Conservation (phyloP, 2,888 invertebrate genomes). For the Caenorhabditis becei region DNA sequence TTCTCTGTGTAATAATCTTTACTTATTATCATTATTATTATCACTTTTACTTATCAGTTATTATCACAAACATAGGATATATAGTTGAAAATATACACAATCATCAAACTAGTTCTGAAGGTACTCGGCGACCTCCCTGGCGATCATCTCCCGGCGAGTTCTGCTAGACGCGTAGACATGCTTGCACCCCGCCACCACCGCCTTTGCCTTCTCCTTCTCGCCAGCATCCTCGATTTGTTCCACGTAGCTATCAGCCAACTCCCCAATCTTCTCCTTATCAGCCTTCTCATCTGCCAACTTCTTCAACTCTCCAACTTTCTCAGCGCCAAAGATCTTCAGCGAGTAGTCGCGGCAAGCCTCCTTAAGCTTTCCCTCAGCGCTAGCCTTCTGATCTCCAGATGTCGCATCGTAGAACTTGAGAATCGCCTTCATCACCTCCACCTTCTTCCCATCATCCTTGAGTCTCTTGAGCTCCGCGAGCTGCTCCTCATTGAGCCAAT, state of each 20-base stretch:
- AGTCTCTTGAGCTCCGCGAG: slow-evolving; percentile 64
- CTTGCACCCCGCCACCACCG: slow-evolving; percentile 60
- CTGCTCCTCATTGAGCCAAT: slow-evolving; percentile 68
- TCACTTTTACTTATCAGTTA: slow-evolving; percentile 24
- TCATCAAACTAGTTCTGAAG: slow-evolving; percentile 16
- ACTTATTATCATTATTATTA: too few relatives aligned
- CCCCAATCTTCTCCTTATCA: slow-evolving; percentile 53
- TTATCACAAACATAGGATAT: slow-evolving; percentile 12
- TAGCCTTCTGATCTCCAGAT: slow-evolving; percentile 68
- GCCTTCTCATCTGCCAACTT: slow-evolving; percentile 66
- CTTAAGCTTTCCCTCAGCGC: slow-evolving; percentile 70
- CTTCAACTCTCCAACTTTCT: slow-evolving; percentile 65
- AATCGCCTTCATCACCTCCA: slow-evolving; percentile 60
- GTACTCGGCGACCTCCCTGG: slow-evolving; percentile 35
- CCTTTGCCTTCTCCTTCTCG: slow-evolving; percentile 67
- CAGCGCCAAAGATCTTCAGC: slow-evolving; percentile 66
- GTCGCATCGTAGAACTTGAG: slow-evolving; percentile 64
- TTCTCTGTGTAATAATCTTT: slow-evolving; percentile 51
- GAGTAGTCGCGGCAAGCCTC: slow-evolving; percentile 70
- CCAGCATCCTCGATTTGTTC: slow-evolving; percentile 65
- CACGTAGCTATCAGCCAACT: slow-evolving; percentile 64
- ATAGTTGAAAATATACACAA: slow-evolving; percentile 22
- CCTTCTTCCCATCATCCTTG: slow-evolving; percentile 68
- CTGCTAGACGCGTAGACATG: slow-evolving; percentile 53
- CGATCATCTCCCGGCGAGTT: slow-evolving; percentile 39